A percentile compares a stretch with the other conserved stretches of the same genome.
These are phyloP conservation scores for Pristiophorus japonicus DNA, from an alignment of 2,113 vertebrate species.

Conservation along the genomic window DNA sequence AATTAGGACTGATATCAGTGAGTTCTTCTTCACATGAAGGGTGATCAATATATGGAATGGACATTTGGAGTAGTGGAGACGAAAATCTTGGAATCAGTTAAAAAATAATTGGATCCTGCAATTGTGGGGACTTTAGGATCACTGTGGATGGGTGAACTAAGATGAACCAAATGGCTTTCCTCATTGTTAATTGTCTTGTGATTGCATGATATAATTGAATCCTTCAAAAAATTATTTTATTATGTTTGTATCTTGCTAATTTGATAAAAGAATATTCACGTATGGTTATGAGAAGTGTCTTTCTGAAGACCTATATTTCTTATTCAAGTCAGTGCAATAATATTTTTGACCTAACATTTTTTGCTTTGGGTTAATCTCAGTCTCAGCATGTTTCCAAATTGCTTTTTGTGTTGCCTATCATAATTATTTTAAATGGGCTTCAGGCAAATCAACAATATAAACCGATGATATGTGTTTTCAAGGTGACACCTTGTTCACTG, in stretches of 20 bases:
- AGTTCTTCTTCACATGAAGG: too few relatives aligned
- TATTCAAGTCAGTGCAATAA: neutral
- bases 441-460: neutral
- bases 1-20: too few relatives aligned
- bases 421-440: neutral
- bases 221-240: neutral
- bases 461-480: neutral
- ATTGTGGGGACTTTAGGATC: too few relatives aligned
- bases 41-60: too few relatives aligned
- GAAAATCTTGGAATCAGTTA: too few relatives aligned
- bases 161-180: too few relatives aligned
- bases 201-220: neutral
- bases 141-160: too few relatives aligned
- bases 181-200: neutral
- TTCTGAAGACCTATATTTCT: too few relatives aligned
- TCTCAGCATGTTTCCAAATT: neutral
- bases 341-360: neutral
- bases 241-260: neutral
- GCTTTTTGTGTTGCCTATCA: neutral
- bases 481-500: neutral
- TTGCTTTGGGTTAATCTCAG: neutral
- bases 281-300: too few relatives aligned
- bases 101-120: too few relatives aligned
- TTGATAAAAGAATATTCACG: neutral
- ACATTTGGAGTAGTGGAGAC: too few relatives aligned